phyloP scores from a whole-genome alignment of 53 echinoderm and acorn worm genomes.

The Holothuria leucospilota region DNA sequence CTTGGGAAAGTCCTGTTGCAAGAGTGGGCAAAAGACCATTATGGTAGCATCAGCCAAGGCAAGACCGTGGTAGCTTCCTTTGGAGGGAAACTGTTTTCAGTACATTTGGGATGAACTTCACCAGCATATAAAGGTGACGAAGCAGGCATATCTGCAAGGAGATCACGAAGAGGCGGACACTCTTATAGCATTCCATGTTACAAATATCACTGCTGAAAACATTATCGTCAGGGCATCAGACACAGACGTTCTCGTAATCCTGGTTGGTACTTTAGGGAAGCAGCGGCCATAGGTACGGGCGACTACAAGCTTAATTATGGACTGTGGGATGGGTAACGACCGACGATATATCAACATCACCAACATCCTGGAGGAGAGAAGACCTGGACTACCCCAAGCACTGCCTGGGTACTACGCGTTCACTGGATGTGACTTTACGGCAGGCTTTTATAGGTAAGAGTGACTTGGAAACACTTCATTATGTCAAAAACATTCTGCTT shows the following conservation, averaged over 20 bases:
- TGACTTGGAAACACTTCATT: neutral
- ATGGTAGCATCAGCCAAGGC: conserved; percentile 35
- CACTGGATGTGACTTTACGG: conserved; percentile 74
- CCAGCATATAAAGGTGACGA: conserved; percentile 19
- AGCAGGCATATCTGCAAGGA: conserved; percentile 61
- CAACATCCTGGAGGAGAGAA: conserved; percentile 57
- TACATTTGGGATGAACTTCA: conserved; percentile 50
- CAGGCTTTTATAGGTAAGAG: conserved; percentile 68
- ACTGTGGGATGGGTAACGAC: conserved; percentile 66
- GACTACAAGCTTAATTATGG: conserved; percentile 55
- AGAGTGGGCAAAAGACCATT: conserved; percentile 72
- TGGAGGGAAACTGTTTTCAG: conserved; percentile 71
- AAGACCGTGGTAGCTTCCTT: conserved; percentile 72
- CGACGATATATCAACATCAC: conserved; percentile 64
- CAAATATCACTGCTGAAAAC: conserved; percentile 16
- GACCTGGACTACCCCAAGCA: conserved; percentile 59
- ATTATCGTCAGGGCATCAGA: conserved; percentile 61
- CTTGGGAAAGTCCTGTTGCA: conserved; percentile 66
- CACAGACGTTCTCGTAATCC: conserved; percentile 59
- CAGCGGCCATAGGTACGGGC: conserved; percentile 53
- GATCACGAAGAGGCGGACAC: conserved; percentile 78
- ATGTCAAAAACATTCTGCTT: no score
- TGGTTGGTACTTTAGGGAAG: conserved; percentile 52
- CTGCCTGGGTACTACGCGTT: conserved; percentile 69
- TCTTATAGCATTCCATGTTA: conserved; percentile 65